Conservation (phyloP, 2,888 invertebrate genomes). For the Hemithea aestivaria region DNA sequence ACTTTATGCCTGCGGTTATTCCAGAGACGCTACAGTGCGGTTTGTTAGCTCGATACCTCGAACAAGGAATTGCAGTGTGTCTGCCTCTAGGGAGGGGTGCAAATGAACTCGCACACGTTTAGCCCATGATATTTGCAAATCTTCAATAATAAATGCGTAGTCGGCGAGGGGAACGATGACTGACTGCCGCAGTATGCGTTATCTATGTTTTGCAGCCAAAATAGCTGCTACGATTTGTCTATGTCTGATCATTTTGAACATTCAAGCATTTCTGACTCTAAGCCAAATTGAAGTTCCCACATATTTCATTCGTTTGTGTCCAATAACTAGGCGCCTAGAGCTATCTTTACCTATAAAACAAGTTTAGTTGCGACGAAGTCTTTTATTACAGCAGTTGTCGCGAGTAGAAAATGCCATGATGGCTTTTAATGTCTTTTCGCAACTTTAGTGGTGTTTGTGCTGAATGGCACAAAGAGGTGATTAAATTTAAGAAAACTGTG, state of each 20-base stretch:
- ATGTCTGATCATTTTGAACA: constrained; percentile 10
- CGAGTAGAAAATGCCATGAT: not conserved
- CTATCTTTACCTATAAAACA: too few species aligned
- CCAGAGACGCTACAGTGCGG: constrained; percentile 33
- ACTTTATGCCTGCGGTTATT: constrained; percentile 47
- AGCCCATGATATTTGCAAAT: constrained; percentile 58
- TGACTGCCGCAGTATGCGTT: constrained; percentile 35
- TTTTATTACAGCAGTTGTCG: constrained; percentile 6
- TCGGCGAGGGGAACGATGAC: constrained; percentile 38
- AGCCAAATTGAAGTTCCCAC: not conserved
- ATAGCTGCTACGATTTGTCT: constrained; percentile 18
- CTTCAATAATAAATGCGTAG: constrained; percentile 64
- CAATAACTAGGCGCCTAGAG: too few species aligned
- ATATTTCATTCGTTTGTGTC: too few species aligned
- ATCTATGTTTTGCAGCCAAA: constrained; percentile 53
- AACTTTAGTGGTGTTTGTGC: constrained; percentile 9
- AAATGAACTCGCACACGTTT: constrained; percentile 38
- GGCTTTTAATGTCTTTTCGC: too few species aligned
- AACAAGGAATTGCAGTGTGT: constrained; percentile 33
- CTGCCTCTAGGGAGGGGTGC: constrained; percentile 42
- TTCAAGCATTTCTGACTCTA: not conserved
- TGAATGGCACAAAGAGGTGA: constrained; percentile 25
- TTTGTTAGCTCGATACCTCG: constrained; percentile 35
- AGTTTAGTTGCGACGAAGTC: too few species aligned
- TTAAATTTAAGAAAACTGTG: constrained; percentile 50